Evolutionary conservation across 2,797 vertebrate species (phyloP).

Genomic region (Sebastiscus albofasciatus): DNA sequence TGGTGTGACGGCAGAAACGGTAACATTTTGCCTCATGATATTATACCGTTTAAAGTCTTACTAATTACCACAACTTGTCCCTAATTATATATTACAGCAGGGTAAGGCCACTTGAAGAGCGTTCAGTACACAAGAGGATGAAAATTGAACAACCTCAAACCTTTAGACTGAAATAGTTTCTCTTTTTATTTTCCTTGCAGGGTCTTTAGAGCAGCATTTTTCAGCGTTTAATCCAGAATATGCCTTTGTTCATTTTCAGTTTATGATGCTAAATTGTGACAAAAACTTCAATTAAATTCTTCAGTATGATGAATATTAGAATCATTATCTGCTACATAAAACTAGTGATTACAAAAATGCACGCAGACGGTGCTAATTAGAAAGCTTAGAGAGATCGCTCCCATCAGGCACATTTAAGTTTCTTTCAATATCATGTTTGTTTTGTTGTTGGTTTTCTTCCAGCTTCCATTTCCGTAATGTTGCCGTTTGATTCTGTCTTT

Average conservation of each 20-base stretch:
- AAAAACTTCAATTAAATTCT: background rate
- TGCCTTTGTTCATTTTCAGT: constrained; percentile 21
- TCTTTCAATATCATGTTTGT: background rate
- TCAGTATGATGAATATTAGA: background rate
- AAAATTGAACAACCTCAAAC: background rate
- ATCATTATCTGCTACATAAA: background rate
- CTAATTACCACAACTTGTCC: background rate
- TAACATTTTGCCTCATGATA: background rate
- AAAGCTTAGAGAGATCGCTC: background rate
- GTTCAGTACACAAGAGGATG: background rate
- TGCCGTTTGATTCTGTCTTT: background rate
- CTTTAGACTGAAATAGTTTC: background rate
- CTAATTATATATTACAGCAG: background rate
- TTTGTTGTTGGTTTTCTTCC: background rate
- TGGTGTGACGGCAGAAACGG: background rate
- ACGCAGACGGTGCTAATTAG: background rate
- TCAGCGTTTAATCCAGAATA: constrained; percentile 3
- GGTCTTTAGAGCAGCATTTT: background rate
- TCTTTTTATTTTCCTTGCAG: background rate
- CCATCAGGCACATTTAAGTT: background rate
- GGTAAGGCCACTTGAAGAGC: background rate
- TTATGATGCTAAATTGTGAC: background rate
- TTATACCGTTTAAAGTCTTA: background rate
- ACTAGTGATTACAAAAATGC: background rate
- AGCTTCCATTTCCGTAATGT: background rate